Conservation (phyloP, 2,888 invertebrate genomes). For the Merodon equestris region DNA sequence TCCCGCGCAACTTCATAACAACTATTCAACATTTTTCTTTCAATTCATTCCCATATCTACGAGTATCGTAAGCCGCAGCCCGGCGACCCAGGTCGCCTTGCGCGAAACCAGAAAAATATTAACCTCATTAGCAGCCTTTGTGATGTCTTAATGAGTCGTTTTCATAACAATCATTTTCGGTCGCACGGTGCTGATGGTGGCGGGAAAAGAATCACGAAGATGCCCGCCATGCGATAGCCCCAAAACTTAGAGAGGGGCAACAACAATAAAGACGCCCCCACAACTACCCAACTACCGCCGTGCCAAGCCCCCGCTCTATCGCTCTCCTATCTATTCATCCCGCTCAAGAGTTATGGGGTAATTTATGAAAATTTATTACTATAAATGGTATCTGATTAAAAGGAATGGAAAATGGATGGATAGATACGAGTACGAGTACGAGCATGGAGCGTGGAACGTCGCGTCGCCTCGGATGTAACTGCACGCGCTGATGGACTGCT, state of each 20-base stretch:
- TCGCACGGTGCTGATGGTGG: constrained; percentile 9
- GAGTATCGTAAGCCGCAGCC: not conserved
- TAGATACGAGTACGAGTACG: constrained; percentile 34
- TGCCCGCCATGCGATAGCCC: constrained; percentile 51
- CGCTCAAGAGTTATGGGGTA: constrained; percentile 59
- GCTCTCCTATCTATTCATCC: constrained; percentile 53
- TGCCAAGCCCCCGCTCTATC: too few relatives aligned
- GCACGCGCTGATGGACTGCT: too few relatives aligned
- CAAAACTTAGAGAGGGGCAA: constrained; percentile 13
- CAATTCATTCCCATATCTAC: too few relatives aligned
- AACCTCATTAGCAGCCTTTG: constrained; percentile 70
- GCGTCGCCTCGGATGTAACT: constrained; percentile 20
- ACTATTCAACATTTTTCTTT: constrained; percentile 29
- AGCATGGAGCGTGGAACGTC: too few relatives aligned
- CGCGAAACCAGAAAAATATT: constrained; percentile 56
- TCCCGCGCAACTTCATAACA: constrained; percentile 21
- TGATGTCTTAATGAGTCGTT: constrained; percentile 70
- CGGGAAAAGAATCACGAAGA: constrained; percentile 56
- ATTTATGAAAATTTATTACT: constrained; percentile 67
- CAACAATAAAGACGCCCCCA: constrained; percentile 1
- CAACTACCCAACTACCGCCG: constrained; percentile 47
- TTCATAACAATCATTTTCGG: constrained; percentile 59
- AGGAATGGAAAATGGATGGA: constrained; percentile 48
- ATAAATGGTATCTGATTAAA: constrained; percentile 67
- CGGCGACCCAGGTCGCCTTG: not conserved